phyloP scores from a whole-genome alignment of 1,140 invertebrate species.

The Camponotus pennsylvanicus region DNA sequence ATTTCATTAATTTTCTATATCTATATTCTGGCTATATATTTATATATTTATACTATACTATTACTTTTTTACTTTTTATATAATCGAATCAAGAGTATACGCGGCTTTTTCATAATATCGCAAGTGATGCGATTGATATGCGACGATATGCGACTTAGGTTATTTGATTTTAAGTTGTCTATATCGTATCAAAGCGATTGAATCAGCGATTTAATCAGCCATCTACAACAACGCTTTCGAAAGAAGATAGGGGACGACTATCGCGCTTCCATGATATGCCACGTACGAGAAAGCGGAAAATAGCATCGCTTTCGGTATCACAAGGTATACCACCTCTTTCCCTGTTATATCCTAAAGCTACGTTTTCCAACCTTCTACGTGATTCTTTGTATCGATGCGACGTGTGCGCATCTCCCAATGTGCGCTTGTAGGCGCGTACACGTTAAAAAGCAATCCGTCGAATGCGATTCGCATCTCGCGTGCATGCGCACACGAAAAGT shows the following conservation, averaged over 20 bases:
- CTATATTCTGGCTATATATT: not conserved
- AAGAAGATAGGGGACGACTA: slow-evolving; percentile 52
- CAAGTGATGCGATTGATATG: not conserved
- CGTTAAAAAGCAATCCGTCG: slow-evolving; percentile 51
- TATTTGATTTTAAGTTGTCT: slow-evolving; percentile 1
- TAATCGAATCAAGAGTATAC: not conserved
- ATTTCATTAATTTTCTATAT: not conserved
- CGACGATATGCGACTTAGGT: not conserved
- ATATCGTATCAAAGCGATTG: slow-evolving; percentile 2
- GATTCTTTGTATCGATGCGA: slow-evolving; percentile 54
- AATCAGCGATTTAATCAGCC: slow-evolving; percentile 35
- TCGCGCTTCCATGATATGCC: slow-evolving; percentile 46
- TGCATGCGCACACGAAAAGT: slow-evolving; percentile 59
- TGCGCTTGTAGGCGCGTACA: slow-evolving; percentile 38
- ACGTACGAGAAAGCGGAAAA: slow-evolving; percentile 46
- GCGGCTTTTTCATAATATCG: not conserved
- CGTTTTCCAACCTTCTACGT: slow-evolving; percentile 56
- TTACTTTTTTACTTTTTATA: not conserved
- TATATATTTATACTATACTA: not conserved
- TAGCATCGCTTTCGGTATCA: slow-evolving; percentile 42
- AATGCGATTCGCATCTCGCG: slow-evolving; percentile 53
- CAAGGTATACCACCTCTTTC: slow-evolving; percentile 27
- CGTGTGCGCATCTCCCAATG: slow-evolving; percentile 38
- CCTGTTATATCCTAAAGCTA: slow-evolving; percentile 26
- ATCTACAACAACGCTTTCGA: slow-evolving; percentile 42